phyloP scores from a whole-genome alignment of 2,888 invertebrate genomes.

The Fragum whitleyi region DNA sequence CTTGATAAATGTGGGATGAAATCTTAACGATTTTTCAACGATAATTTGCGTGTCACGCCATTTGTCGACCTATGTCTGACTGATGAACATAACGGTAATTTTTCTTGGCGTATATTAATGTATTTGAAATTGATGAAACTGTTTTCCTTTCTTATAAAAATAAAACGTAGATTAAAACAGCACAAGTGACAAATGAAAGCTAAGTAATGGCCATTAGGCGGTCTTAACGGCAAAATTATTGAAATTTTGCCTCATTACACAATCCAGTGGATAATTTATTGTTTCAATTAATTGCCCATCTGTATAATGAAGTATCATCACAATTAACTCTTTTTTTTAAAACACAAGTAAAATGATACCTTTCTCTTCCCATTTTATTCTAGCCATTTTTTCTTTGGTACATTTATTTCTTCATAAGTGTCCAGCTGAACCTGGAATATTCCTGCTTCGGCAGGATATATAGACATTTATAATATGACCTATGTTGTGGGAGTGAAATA shows the following conservation, averaged over 20 bases:
- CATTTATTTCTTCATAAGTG: too few relatives aligned
- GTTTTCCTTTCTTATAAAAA: not conserved
- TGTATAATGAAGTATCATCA: slow-evolving; percentile 8
- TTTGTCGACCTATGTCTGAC: not conserved
- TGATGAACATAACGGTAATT: not conserved
- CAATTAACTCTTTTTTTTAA: not conserved
- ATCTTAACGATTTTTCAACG: not conserved
- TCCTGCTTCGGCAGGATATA: too few relatives aligned
- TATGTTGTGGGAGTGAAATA: too few relatives aligned
- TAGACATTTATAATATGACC: too few relatives aligned
- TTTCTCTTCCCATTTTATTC: not conserved
- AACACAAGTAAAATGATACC: not conserved
- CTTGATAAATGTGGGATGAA: not conserved
- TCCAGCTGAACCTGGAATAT: too few relatives aligned
- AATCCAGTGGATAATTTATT: slow-evolving; percentile 19
- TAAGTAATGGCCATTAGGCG: slow-evolving; percentile 55
- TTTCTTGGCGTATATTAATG: slow-evolving; percentile 4
- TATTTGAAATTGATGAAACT: slow-evolving; percentile 4
- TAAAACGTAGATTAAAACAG: slow-evolving; percentile 29
- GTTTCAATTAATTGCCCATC: slow-evolving; percentile 24
- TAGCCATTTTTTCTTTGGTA: too few relatives aligned
- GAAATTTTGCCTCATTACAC: slow-evolving; percentile 58
- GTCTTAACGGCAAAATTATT: slow-evolving; percentile 58
- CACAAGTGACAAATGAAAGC: slow-evolving; percentile 46
- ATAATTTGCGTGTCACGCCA: not conserved